A percentile compares a stretch with the other conserved stretches of the same genome.
phyloP scores from a whole-genome alignment of 2,797 vertebrate species.

The Dicrostonyx torquatus region DNA sequence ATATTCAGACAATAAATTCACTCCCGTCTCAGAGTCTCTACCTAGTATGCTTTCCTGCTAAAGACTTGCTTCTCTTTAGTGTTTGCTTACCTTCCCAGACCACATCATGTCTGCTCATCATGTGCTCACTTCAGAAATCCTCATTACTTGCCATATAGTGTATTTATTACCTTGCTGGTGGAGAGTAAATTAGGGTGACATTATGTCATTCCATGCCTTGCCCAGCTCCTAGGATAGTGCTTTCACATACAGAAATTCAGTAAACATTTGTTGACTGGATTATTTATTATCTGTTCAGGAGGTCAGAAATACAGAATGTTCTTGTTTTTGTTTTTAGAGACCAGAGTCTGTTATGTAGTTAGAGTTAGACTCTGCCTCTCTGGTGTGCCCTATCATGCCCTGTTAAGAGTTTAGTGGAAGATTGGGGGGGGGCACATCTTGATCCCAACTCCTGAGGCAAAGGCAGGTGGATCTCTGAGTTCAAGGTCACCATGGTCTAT shows the following conservation, averaged over 20 bases:
- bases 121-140: not conserved
- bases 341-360: not conserved
- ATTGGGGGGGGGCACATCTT: fast-evolving
- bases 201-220: not conserved
- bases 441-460: not conserved
- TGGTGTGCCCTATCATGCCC: not conserved
- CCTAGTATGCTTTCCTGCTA: not conserved
- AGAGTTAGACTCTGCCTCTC: not conserved
- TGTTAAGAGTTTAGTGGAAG: not conserved
- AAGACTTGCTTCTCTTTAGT: not conserved
- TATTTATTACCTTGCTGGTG: not conserved
- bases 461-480: not conserved
- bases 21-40: not conserved
- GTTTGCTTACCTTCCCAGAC: slow-evolving; percentile 7
- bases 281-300: not conserved
- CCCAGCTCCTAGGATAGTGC: not conserved
- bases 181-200: not conserved
- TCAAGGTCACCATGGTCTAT: not conserved
- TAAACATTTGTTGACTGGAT: not conserved
- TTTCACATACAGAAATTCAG: not conserved
- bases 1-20: not conserved
- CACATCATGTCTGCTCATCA: not conserved
- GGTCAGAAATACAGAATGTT: not conserved
- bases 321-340: not conserved
- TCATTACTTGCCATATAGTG: not conserved